Percentiles rank a stretch among this genome's conserved stretches.
phyloP scores from a whole-genome alignment of 1,140 invertebrate genomes.

The Ladona fulva region DNA sequence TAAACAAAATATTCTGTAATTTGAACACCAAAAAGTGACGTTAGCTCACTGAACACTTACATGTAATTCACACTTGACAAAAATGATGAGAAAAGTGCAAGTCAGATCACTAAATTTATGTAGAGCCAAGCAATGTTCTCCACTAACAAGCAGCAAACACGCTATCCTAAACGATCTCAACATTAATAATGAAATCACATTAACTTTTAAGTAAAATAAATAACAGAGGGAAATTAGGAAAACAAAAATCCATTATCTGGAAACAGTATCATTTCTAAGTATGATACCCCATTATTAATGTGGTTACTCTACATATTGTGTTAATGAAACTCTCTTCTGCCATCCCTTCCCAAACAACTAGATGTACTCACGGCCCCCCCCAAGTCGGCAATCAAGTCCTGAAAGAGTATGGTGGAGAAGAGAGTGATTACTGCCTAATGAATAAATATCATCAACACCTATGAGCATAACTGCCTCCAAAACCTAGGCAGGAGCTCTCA shows the following conservation, averaged over 20 bases:
- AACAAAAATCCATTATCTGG: not conserved
- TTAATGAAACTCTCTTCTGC: slow-evolving; percentile 1
- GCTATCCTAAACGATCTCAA: too few relatives aligned
- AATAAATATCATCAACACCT: not conserved
- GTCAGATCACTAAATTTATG: too few relatives aligned
- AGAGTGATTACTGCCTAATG: not conserved
- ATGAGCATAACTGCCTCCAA: not conserved
- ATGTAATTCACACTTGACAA: too few relatives aligned
- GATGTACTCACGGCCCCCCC: not conserved
- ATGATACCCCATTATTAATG: not conserved
- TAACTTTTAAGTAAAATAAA: too few relatives aligned
- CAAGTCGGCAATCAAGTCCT: not conserved
- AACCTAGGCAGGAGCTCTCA: not conserved
- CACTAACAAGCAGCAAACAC: too few relatives aligned
- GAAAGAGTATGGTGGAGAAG: slow-evolving; percentile 3
- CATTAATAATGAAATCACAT: too few relatives aligned
- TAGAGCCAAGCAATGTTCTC: too few relatives aligned
- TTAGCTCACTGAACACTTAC: too few relatives aligned
- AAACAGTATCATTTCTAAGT: not conserved
- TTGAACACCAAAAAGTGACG: too few relatives aligned
- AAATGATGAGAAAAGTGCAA: too few relatives aligned
- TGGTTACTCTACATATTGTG: slow-evolving; percentile 6
- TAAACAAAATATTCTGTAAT: too few relatives aligned
- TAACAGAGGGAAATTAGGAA: too few relatives aligned
- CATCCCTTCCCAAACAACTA: not conserved